A percentile compares a stretch with the other conserved stretches of the same genome.
Conservation (phyloP, 2,888 invertebrate genomes). For the Xestia c-nigrum region DNA sequence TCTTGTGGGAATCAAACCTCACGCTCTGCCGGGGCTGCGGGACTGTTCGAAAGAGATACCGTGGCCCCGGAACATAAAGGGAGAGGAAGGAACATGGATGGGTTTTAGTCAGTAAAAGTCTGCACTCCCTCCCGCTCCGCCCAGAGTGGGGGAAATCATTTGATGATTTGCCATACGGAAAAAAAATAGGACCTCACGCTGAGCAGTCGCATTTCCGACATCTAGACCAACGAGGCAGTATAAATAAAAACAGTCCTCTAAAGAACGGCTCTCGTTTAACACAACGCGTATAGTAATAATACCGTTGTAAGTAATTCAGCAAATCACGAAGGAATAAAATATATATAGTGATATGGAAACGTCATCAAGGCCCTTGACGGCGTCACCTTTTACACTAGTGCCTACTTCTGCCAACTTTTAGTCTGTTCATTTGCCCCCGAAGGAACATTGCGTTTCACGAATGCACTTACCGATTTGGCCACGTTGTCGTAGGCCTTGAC, state of each 20-base stretch:
- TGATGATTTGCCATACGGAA: too few relatives aligned
- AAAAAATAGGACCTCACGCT: not conserved
- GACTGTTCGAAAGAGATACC: too few relatives aligned
- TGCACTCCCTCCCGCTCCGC: too few relatives aligned
- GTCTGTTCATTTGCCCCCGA: not conserved
- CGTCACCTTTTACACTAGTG: not conserved
- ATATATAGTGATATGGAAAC: slow-evolving; percentile 68
- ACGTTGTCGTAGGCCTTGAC: slow-evolving; percentile 15
- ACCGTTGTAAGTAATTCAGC: not conserved
- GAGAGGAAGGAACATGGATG: too few relatives aligned
- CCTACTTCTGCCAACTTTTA: slow-evolving; percentile 6
- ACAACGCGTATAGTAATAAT: not conserved
- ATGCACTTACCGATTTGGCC: slow-evolving; percentile 69
- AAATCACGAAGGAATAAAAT: not conserved
- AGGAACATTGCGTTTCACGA: not conserved
- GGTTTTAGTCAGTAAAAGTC: too few relatives aligned
- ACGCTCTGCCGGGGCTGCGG: too few relatives aligned
- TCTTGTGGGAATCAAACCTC: not conserved
- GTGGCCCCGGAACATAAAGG: too few relatives aligned
- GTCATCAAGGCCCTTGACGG: slow-evolving; percentile 9
- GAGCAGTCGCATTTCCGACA: not conserved
- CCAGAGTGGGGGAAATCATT: too few relatives aligned
- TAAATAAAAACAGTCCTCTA: not conserved
- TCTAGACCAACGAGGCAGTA: not conserved
- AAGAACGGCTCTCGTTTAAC: not conserved